Evolutionary conservation across 2,888 invertebrate genomes (phyloP), one percentile per base, ranked within the genome.

Genomic region (Tetropium fuscum): DNA sequence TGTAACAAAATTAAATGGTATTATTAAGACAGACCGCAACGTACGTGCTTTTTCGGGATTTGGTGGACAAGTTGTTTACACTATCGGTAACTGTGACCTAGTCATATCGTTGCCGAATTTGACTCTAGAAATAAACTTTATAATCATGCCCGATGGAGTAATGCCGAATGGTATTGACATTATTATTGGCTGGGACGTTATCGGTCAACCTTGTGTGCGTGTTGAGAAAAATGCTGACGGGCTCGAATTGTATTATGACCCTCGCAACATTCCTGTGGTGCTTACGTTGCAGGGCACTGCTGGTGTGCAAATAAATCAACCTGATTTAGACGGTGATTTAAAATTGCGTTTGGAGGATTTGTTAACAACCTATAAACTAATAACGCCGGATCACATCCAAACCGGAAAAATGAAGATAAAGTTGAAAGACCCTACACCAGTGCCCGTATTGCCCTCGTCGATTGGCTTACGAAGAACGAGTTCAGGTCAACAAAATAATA

Each of bases 21-120:
- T n/a, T 8, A n/a, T 55, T 3, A 45, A 2, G 16, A 27, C 36
- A 47, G 19, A 10, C 16, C 34, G 40, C 15, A n/a, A n/a, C n/a
- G n/a, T n/a, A n/a, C 30, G 45, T 25, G 38, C 58, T 10, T 63
- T 64, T 40, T 25, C 25, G 16, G 64, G 64, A n/a, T 20, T 66
- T 19, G 63, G 65, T 41, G 22, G 5, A 13, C 51, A 58, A 16
- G 38, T 47, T 53, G 56, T 66, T 49, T 44, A 53, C 38, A 27
- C 53, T 30, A 38, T 65, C 36, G 60, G 65, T 25, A 19, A 13
- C 16, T 63, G 65, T 38, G 47, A 58, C 18, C 11, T 66, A n/a
- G 45, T 65, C n/a, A 13, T 53, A 11, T 43, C 54, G 18, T 25
- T 25, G 25, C 25, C 25, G 25, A n/a, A 6, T 6, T 6, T 25